Conservation (phyloP, 2,113 vertebrate species). For the Myiozetetes cayanensis region DNA sequence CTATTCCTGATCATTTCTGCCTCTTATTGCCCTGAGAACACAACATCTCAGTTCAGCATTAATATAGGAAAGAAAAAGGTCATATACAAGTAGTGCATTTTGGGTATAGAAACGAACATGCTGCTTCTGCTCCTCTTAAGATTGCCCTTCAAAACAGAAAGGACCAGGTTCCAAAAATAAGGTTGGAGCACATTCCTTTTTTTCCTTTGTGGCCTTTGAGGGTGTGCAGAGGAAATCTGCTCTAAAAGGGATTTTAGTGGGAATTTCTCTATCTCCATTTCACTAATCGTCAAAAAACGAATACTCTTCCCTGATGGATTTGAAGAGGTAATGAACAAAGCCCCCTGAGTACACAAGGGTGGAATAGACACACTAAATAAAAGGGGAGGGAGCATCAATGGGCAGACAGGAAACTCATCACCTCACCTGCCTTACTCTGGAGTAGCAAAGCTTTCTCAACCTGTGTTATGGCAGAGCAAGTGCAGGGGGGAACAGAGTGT, state of each 20-base stretch:
- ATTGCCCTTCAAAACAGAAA: neutral
- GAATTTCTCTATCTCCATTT: neutral
- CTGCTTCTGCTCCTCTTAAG: neutral
- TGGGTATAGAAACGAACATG: neutral
- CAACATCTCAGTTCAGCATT: neutral
- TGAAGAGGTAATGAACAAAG: neutral
- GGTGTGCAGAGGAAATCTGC: neutral
- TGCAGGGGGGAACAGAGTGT: neutral
- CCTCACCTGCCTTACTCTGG: neutral
- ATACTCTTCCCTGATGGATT: neutral
- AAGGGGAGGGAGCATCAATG: rapidly evolving
- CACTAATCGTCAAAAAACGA: neutral
- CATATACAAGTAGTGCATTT: neutral
- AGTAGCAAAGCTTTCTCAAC: neutral
- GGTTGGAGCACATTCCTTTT: neutral
- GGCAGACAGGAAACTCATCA: neutral
- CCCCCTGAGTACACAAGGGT: neutral
- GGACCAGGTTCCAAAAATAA: neutral
- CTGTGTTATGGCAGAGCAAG: neutral
- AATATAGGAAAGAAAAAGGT: neutral
- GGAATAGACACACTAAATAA: neutral
- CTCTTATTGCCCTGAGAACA: neutral
- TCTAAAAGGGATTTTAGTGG: neutral
- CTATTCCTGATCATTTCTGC: neutral
- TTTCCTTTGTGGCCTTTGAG: neutral